Evolutionary conservation across 2,113 vertebrate genomes (phyloP).

Genomic region (Marmota monax): DNA sequence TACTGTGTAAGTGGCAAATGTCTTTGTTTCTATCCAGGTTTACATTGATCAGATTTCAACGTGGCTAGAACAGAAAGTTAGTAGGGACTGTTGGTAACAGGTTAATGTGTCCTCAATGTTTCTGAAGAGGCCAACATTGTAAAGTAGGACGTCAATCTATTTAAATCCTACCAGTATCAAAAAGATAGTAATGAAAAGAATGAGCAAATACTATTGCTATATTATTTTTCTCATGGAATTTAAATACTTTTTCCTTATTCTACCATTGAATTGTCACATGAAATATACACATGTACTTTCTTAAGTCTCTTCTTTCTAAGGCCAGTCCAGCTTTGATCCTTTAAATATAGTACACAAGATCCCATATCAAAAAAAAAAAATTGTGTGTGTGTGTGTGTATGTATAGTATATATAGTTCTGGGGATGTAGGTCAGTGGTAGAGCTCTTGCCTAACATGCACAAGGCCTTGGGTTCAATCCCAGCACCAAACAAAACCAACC

Average conservation of each 20-base stretch:
- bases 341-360: not conserved
- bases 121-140: slow-evolving; percentile 16
- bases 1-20: slow-evolving; percentile 6
- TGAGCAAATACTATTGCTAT: not conserved
- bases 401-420: not conserved
- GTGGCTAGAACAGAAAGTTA: not conserved
- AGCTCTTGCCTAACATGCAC: not conserved
- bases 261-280: not conserved
- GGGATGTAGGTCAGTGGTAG: not conserved
- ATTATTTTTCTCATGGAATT: slow-evolving; percentile 41
- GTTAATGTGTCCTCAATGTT: not conserved
- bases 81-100: not conserved
- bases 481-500: not conserved
- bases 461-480: not conserved
- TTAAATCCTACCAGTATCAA: not conserved
- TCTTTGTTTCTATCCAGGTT: not conserved
- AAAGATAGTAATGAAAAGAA: slow-evolving; percentile 24
- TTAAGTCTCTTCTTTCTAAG: slow-evolving; percentile 18
- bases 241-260: slow-evolving; percentile 14
- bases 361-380: not conserved
- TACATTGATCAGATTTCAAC: not conserved
- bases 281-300: not conserved
- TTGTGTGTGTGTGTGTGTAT: no score
- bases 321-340: not conserved
- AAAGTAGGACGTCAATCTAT: not conserved